phyloP scores from a whole-genome alignment of 2,113 vertebrate genomes.

The Pycnonotus jocosus region DNA sequence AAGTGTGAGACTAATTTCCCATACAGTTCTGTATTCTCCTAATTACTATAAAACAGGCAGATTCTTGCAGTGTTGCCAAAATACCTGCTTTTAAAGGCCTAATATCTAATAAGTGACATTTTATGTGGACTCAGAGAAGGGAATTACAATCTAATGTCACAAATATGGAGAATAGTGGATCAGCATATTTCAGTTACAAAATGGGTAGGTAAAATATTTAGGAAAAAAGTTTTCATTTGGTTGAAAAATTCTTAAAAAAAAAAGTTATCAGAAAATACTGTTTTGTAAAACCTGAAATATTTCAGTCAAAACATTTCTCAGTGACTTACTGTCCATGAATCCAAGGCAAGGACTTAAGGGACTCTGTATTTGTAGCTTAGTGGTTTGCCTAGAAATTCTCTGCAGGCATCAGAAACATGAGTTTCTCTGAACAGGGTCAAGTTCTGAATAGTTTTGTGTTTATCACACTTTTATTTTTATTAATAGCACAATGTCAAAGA shows the following conservation, averaged over 20 bases:
- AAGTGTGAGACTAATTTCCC: neutral
- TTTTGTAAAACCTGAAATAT: neutral
- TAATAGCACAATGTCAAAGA: neutral
- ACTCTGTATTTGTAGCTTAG: neutral
- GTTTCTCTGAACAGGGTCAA: neutral
- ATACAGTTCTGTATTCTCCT: neutral
- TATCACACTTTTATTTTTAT: neutral
- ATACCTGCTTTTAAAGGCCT: neutral
- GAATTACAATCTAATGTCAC: neutral
- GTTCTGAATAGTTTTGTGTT: neutral
- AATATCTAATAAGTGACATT: neutral
- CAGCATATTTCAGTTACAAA: neutral
- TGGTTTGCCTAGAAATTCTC: neutral
- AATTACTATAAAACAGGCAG: neutral
- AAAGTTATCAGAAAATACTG: neutral
- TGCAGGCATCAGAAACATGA: neutral
- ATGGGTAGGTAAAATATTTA: neutral
- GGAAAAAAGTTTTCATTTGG: neutral
- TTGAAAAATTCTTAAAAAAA: neutral
- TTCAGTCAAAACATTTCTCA: neutral
- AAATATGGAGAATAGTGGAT: neutral
- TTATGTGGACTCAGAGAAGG: neutral
- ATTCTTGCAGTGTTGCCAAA: neutral
- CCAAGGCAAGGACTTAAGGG: neutral
- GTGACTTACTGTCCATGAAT: neutral